Percentiles rank a stretch among this genome's conserved stretches.
Evolutionary conservation across 2,113 vertebrate genomes (phyloP).

Genomic region (Antennarius striatus): DNA sequence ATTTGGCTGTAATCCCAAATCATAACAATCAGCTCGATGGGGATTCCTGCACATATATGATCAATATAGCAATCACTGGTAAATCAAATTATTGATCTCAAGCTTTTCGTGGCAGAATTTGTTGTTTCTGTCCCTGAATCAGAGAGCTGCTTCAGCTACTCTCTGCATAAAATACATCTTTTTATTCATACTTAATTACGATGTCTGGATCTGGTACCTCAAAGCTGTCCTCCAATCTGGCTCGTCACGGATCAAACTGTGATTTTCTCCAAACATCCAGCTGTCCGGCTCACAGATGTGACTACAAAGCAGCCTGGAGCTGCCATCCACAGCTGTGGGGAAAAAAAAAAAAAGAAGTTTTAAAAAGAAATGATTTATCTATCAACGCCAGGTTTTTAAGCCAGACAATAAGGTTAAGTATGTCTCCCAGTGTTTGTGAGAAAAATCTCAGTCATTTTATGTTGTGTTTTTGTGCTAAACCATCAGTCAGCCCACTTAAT

Average conservation of each 20-base stretch:
- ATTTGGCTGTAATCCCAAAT: conserved; percentile 27
- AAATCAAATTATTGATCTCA: conserved; percentile 30
- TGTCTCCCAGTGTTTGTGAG: conserved; percentile 31
- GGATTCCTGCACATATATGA: conserved; percentile 23
- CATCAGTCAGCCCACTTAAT: conserved; percentile 15
- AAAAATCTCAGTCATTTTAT: conserved; percentile 27
- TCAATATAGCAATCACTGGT: conserved; percentile 45
- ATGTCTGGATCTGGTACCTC: conserved; percentile 44
- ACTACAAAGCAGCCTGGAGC: conserved; percentile 72
- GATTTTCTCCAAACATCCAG: conserved; percentile 71
- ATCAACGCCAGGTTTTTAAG: conserved; percentile 54
- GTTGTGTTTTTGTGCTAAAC: conserved; percentile 5
- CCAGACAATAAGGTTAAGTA: conserved; percentile 49
- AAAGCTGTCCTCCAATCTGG: conserved; percentile 60
- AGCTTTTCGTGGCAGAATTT: conserved; percentile 17
- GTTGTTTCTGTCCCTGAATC: conserved; percentile 16
- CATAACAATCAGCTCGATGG: conserved; percentile 30
- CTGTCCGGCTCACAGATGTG: conserved; percentile 76
- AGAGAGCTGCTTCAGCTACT: conserved; percentile 28
- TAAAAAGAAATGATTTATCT: conserved; percentile 68
- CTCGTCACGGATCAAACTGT: conserved; percentile 63
- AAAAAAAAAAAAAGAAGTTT: conserved; percentile 38
- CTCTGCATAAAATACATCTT: conserved; percentile 47
- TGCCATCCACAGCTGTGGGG: conserved; percentile 70
- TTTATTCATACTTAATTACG: conserved; percentile 64